Base-by-base conservation (phyloP, 1,140 invertebrate species). In the Pseudobourletiella spinata region DNA sequence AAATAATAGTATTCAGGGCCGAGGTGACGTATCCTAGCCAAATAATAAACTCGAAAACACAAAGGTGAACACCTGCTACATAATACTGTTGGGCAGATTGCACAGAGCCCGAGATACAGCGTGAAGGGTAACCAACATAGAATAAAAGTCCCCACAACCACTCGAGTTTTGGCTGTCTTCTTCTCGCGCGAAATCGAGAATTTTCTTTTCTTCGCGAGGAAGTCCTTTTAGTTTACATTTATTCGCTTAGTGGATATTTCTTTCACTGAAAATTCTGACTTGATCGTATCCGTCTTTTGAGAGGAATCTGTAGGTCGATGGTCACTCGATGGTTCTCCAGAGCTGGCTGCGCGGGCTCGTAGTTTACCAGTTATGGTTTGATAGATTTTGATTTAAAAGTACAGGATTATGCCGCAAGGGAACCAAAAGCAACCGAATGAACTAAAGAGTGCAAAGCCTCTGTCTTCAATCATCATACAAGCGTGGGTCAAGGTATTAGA, bases 81-180 rank as follows among this genome's bases (percentile, higher is more conserved):
- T n/a, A n/a, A n/a, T n/a, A n/a, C n/a, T n/a, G n/a, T n/a, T n/a
- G n/a, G n/a, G n/a, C n/a, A n/a, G n/a, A n/a, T n/a, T n/a, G n/a
- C n/a, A n/a, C n/a, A n/a, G 73, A 98, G 84, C 14, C 95, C 95
- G 74, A 96, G 93, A 78, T 95, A 84, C 57, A 98, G 91, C 76
- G 94, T 91, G 77, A 93, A 92, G 6, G 89, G 89, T 66, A 90
- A 77, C 89, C 89, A 93, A 74, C 89, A 92, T 43, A 86, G 81
- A 28, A 92, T 86, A 75, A 93, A 93, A 46, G 87, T 88, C 32
- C 89, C 89, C 84, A 90, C 93, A 64, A 92, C 90, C 74, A 91
- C 91, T 67, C 89, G 78, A 20, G 90, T 94, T 76, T 92, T 91
- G 22, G 89, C 91, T 16, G 91, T 91, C 76, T 93, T 94, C 43